phyloP scores from a whole-genome alignment of 2,797 vertebrate species.

The Percopsis omiscomaycus region DNA sequence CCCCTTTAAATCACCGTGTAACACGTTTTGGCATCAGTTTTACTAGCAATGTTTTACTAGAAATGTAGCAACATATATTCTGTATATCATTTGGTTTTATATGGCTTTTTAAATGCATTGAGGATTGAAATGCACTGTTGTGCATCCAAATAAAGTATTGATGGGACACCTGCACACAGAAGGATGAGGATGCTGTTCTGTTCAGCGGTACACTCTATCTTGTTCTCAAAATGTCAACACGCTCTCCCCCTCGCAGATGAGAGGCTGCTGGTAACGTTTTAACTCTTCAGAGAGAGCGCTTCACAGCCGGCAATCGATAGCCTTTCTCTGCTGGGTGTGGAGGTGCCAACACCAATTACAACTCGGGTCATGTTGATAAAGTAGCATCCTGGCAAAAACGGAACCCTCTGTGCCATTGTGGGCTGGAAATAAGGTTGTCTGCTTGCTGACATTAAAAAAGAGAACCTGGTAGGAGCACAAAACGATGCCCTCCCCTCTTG shows the following conservation, averaged over 20 bases:
- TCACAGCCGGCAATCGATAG: slow-evolving; percentile 62
- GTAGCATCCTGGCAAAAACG: slow-evolving; percentile 62
- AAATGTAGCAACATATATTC: neutral
- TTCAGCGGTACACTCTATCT: slow-evolving; percentile 43
- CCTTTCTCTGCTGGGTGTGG: slow-evolving; percentile 40
- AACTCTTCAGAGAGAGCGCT: slow-evolving; percentile 54
- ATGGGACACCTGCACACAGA: slow-evolving; percentile 33
- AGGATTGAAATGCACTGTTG: slow-evolving; percentile 17
- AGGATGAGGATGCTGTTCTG: slow-evolving; percentile 40
- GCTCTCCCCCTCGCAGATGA: slow-evolving; percentile 25
- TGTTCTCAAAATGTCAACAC: slow-evolving; percentile 41
- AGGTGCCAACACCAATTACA: slow-evolving; percentile 74
- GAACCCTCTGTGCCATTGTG: slow-evolving; percentile 50
- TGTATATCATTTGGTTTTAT: slow-evolving; percentile 1
- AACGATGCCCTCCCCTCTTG: too few species aligned
- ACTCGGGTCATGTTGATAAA: slow-evolving; percentile 65
- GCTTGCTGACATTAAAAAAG: slow-evolving; percentile 14
- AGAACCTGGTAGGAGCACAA: neutral
- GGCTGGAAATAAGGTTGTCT: slow-evolving; percentile 48
- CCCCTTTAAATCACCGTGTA: too few species aligned
- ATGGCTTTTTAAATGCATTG: neutral
- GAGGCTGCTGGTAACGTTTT: slow-evolving; percentile 42
- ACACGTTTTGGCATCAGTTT: neutral
- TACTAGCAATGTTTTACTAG: too few species aligned
- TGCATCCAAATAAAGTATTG: slow-evolving; percentile 46